A percentile compares a stretch with the other conserved stretches of the same genome.
Conservation (phyloP, 1,140 invertebrate genomes). For the Drosophila tristis region DNA sequence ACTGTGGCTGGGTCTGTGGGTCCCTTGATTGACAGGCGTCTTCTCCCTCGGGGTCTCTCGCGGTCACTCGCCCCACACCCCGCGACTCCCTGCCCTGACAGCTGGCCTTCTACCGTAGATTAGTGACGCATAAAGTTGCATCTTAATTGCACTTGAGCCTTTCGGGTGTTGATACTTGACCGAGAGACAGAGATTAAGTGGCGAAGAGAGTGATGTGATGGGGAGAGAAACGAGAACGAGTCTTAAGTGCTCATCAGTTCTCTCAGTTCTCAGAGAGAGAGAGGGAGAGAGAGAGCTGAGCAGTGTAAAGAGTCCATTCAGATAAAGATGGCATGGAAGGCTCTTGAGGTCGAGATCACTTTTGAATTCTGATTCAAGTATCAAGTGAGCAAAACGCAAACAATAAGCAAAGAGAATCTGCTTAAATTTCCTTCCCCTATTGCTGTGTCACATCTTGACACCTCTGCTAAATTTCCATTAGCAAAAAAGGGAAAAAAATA, state of each 20-base stretch:
- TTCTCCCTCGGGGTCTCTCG: constrained; percentile 17
- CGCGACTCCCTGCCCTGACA: not conserved
- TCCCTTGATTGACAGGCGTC: constrained; percentile 70
- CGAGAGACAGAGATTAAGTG: constrained; percentile 17
- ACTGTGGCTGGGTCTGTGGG: constrained; percentile 33
- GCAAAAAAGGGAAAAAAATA: not conserved
- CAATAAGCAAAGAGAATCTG: not conserved
- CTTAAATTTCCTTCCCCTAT: not conserved
- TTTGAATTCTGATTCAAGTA: constrained; percentile 2
- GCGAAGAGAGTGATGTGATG: constrained; percentile 15
- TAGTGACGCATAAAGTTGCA: constrained; percentile 77
- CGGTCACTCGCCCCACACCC: constrained; percentile 17
- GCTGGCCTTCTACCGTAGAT: constrained; percentile 47
- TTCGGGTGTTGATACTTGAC: constrained; percentile 62
- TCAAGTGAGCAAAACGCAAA: too few species aligned
- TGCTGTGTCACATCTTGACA: constrained; percentile 13
- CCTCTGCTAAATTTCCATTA: not conserved
- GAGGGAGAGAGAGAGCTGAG: constrained; percentile 1
- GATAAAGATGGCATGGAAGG: constrained; percentile 7
- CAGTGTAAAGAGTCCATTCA: constrained; percentile 34
- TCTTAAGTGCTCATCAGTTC: constrained; percentile 18
- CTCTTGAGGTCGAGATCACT: not conserved
- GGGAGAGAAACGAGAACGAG: constrained; percentile 10
- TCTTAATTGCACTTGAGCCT: constrained; percentile 68
- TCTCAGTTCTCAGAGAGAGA: too few species aligned